Conservation (phyloP, 2,888 invertebrate genomes). For the Coecobrya sp. region DNA sequence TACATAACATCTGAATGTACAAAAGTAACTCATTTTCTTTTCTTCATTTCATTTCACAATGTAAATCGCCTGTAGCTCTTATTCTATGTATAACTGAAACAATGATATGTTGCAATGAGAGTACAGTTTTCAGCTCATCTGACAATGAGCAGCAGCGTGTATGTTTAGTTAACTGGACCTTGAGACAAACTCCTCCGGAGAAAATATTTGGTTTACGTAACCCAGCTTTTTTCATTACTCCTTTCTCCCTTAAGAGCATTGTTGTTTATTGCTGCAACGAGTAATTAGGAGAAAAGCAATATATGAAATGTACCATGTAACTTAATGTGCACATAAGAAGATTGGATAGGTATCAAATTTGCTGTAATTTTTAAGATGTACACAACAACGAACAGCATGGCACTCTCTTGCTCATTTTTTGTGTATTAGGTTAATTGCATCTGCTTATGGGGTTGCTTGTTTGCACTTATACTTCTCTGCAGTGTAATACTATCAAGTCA, state of each 20-base stretch:
- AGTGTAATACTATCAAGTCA: slow-evolving; percentile 25
- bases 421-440: slow-evolving; percentile 62
- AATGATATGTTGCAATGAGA: not conserved
- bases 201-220: not conserved
- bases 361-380: slow-evolving; percentile 51
- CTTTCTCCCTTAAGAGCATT: slow-evolving; percentile 14
- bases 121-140: not conserved
- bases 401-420: slow-evolving; percentile 29
- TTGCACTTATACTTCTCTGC: not conserved
- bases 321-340: slow-evolving; percentile 22
- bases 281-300: slow-evolving; percentile 64
- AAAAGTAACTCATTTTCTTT: not conserved
- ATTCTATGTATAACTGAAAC: too few species aligned
- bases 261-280: slow-evolving; percentile 51
- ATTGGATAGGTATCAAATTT: slow-evolving; percentile 58
- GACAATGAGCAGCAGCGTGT: not conserved
- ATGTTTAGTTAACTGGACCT: not conserved
- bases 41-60: not conserved
- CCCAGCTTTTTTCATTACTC: slow-evolving; percentile 17
- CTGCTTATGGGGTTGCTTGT: slow-evolving; percentile 26
- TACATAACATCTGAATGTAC: too few species aligned
- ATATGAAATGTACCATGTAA: not conserved
- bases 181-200: slow-evolving; percentile 9
- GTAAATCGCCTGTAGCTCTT: not conserved
- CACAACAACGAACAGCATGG: not conserved